phyloP scores from a whole-genome alignment of 23 tunicate species.

The Halocynthia roretzi region DNA sequence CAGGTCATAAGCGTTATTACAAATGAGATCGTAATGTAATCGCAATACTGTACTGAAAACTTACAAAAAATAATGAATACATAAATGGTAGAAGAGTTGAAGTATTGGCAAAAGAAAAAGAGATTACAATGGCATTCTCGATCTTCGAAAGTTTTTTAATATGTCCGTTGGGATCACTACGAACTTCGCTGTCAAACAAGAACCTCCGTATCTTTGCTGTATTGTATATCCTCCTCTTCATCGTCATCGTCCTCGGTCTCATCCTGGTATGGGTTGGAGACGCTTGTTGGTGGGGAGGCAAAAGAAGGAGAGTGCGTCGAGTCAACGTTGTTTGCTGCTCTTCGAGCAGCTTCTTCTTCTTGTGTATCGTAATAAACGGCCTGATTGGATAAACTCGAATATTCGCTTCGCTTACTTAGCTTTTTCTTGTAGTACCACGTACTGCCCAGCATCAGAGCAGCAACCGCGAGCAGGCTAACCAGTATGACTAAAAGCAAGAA shows the following conservation, averaged over 20 bases:
- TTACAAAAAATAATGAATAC: too few species aligned
- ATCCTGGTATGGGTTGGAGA: background rate
- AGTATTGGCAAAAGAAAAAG: too few species aligned
- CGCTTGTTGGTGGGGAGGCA: background rate
- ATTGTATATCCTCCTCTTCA: background rate
- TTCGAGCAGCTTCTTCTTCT: background rate
- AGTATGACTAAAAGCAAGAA: background rate
- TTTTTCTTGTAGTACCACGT: background rate
- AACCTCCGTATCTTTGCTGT: slow-evolving; percentile 5
- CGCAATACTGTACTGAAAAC: too few species aligned
- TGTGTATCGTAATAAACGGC: background rate
- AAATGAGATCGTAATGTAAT: too few species aligned
- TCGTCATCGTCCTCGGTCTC: background rate
- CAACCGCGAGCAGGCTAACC: background rate
- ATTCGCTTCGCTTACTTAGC: background rate
- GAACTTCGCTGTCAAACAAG: background rate
- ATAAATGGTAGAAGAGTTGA: too few species aligned
- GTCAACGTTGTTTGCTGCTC: background rate
- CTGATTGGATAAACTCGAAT: background rate
- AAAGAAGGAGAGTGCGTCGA: background rate
- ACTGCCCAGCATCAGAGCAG: background rate
- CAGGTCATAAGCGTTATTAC: too few species aligned
- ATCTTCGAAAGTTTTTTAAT: too few species aligned
- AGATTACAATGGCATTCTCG: too few species aligned
- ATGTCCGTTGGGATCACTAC: too few species aligned